These are phyloP conservation scores for Melieria crassipennis DNA, from an alignment of 2,888 invertebrate species.

Conservation along the genomic window DNA sequence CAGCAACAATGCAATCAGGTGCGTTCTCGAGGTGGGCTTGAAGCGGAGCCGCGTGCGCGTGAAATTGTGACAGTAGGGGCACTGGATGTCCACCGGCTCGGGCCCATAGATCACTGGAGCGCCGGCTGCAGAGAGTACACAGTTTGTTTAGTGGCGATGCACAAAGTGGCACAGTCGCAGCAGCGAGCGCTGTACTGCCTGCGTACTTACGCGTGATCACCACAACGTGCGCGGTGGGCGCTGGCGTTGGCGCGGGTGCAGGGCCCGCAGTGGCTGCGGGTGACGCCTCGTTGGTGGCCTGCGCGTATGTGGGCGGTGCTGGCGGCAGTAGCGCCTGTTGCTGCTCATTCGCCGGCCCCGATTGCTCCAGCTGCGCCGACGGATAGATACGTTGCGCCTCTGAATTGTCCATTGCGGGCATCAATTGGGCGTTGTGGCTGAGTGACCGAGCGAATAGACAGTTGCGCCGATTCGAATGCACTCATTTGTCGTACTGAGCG, in stretches of 20 bases:
- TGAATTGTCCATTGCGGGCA: background rate
- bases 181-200: no score
- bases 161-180: background rate
- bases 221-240: slow-evolving; percentile 44
- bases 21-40: slow-evolving; percentile 68
- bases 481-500: slow-evolving; percentile 16
- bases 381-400: slow-evolving; percentile 48
- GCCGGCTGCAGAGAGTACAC: slow-evolving; percentile 38
- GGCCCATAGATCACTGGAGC: slow-evolving; percentile 61
- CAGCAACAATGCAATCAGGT: slow-evolving; percentile 68
- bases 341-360: slow-evolving; percentile 36
- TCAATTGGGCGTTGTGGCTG: no score
- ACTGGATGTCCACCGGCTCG: slow-evolving; percentile 63
- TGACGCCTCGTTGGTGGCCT: slow-evolving; percentile 44
- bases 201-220: slow-evolving; percentile 46
- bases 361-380: slow-evolving; percentile 44
- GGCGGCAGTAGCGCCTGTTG: slow-evolving; percentile 42
- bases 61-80: slow-evolving; percentile 67
- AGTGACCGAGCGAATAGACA: no score
- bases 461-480: slow-evolving; percentile 2
- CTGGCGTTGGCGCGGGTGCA: slow-evolving; percentile 30
- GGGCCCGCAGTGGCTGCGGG: slow-evolving; percentile 44
- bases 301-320: slow-evolving; percentile 51
- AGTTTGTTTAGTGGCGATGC: no score
- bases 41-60: slow-evolving; percentile 65